Evolutionary conservation across 2,888 invertebrate species (phyloP), one percentile per base, ranked within the genome.

Genomic region (Clepsis dumicolana): DNA sequence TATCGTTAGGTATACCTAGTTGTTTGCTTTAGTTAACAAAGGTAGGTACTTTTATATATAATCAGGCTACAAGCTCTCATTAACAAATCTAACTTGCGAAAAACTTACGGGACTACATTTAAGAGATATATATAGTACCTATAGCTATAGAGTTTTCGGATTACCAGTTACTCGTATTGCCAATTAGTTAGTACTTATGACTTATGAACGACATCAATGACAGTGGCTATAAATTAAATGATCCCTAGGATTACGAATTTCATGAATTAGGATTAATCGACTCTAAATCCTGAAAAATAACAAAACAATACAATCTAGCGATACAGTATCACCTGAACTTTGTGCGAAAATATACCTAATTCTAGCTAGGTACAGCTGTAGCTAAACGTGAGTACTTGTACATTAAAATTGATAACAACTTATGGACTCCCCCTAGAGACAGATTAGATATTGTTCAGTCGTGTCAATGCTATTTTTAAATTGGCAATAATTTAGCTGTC

Each of bases 271-370:
- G 44, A 48, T 48, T 48, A 48, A 48, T 48, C 48, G 48, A 48
- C 48, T 48, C 48, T 48, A 48, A 21, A 48, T 48, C 48, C 48
- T 48, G 48, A 48, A 48, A 48, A 48, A 8, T 16, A 35, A 21
- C 18, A 48, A 21, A 48, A 48, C 48, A 48, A 24, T 21, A 21
- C 48, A n/a, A 41, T 41, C 41, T 12, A 48, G 48, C 48, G 48
- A 48, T 48, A 48, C 48, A 21, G 21, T 48, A 63, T 63, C 53
- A 38, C 2, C 18, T 38, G 62, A 63, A 53, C 62, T 63, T 53
- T 63, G 62, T 16, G 52, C 25, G 25, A 54, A 32, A 54, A 48
- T 12, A 41, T 10, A 10, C 1, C 35, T 41, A 48, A 21, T 48
- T 3, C 10, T 48, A 21, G 21, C 21, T 48, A 21, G 48, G 4